A percentile compares a stretch with the other conserved stretches of the same genome.
These are phyloP conservation scores for Oxystoma pomonae DNA, from an alignment of 2,888 invertebrate genomes.

Conservation along the genomic window DNA sequence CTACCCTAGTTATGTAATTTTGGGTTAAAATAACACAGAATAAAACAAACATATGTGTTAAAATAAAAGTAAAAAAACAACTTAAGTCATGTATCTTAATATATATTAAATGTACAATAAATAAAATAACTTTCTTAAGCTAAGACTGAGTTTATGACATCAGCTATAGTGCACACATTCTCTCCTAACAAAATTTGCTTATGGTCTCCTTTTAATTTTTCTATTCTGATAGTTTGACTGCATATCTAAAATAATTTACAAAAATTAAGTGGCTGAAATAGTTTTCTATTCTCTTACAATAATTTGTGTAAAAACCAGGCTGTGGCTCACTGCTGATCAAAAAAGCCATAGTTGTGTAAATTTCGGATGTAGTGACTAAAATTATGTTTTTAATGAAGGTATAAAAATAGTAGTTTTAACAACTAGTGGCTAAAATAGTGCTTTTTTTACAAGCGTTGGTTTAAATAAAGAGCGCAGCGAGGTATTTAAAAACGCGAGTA, in stretches of 20 bases:
- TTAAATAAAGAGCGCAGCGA: no score
- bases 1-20: no score
- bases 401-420: no score
- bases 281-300: background rate
- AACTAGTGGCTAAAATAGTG: no score
- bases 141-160: slow-evolving; percentile 17
- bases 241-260: slow-evolving; percentile 22
- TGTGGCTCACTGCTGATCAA: background rate
- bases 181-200: slow-evolving; percentile 21
- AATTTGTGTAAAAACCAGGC: background rate
- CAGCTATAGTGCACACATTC: slow-evolving; percentile 19
- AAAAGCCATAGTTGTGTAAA: background rate
- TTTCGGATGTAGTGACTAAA: background rate
- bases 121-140: background rate
- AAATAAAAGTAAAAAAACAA: no score
- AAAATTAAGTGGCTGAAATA: background rate
- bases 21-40: no score
- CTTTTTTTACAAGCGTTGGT: no score
- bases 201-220: slow-evolving; percentile 25
- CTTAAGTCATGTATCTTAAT: background rate
- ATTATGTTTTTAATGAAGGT: background rate
- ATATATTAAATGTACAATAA: no score
- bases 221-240: slow-evolving; percentile 17
- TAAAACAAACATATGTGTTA: no score
- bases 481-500: no score